These are phyloP conservation scores for Vidua chalybeata DNA, from an alignment of 2,113 vertebrate species.

Conservation along the genomic window DNA sequence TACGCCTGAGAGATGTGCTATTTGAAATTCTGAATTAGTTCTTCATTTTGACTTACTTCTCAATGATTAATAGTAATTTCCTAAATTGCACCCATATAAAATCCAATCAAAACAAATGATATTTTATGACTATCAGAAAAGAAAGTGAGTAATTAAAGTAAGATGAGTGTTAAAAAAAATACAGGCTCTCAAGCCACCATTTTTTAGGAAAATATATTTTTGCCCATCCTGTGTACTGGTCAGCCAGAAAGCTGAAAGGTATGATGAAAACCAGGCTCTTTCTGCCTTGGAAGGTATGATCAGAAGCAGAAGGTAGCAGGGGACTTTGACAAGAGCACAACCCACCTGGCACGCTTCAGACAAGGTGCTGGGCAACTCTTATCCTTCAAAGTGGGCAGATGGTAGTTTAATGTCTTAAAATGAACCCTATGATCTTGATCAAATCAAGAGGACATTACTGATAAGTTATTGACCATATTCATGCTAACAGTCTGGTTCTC, in stretches of 20 bases:
- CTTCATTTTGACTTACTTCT: not conserved
- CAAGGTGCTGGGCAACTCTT: not conserved
- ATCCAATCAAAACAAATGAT: not conserved
- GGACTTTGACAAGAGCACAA: not conserved
- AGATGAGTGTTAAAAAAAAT: not conserved
- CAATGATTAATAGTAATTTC: not conserved
- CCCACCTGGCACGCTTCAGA: not conserved
- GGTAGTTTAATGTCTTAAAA: not conserved
- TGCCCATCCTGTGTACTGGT: not conserved
- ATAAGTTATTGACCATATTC: not conserved
- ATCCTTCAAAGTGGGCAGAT: not conserved
- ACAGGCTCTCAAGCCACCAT: not conserved
- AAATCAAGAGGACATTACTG: not conserved
- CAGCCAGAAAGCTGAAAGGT: not conserved
- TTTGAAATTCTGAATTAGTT: not conserved
- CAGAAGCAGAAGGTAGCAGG: not conserved
- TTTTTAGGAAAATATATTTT: not conserved
- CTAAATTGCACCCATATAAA: not conserved
- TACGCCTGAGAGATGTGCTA: not conserved
- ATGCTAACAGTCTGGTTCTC: not conserved
- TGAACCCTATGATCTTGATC: not conserved
- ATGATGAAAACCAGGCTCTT: not conserved
- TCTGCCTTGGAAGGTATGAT: not conserved
- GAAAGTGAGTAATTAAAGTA: not conserved
- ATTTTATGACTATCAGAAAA: not conserved